Evolutionary conservation across 2,113 vertebrate species (phyloP), one percentile per base, ranked within the genome.

Genomic region (Lagopus leucura): DNA sequence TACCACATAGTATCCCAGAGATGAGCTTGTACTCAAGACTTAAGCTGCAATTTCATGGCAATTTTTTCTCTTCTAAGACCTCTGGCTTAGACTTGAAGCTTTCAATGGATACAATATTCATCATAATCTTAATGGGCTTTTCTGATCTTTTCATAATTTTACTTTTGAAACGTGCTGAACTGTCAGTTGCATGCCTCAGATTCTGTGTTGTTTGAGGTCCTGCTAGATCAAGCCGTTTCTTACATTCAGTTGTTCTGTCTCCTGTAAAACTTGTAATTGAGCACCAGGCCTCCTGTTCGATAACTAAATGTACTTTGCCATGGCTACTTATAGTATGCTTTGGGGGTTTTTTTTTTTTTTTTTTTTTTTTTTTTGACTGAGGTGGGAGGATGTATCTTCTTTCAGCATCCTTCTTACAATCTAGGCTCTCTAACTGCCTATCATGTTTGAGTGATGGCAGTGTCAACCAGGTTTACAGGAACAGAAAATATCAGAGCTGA

Each of bases 1-100:
- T 55, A 16, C n/a, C 0, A 0, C 15, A 1, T 3, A 34, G 20
- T 1, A 1, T 52, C 48, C 34, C 42, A 28, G 48, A 65, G 34
- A 65, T 2, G 1, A 60, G 16, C 7, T 8, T 75, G 1, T 48
- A 21, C 2, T 6, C 42, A 36, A 43, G 65, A 27, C 25, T 25
- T 47, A 47, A 61, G 36, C 34, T 63, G 36, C 10, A 15, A 63
- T 63, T 38, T 63, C 14, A 11, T 38, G 60, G 24, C 34, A 25
- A 63, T 10, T 38, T 63, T 27, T 63, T 30, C 13, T 54, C 22
- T 69, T 85, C 75, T 38, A 72, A 65, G 42, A 27, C 30, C 58
- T 74, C 14, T 73, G 73, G 14, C 15, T 75, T 84, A 63, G 19
- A 40, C 43, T 65, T 69, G 50, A 34, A 57, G 48, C 55, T 88